Evolutionary conservation across 30 jellyfish, hydroid and myxozoan genomes (phyloP), one percentile per base, ranked within the genome.

Genomic region (Chrysaora quinquecirrha): DNA sequence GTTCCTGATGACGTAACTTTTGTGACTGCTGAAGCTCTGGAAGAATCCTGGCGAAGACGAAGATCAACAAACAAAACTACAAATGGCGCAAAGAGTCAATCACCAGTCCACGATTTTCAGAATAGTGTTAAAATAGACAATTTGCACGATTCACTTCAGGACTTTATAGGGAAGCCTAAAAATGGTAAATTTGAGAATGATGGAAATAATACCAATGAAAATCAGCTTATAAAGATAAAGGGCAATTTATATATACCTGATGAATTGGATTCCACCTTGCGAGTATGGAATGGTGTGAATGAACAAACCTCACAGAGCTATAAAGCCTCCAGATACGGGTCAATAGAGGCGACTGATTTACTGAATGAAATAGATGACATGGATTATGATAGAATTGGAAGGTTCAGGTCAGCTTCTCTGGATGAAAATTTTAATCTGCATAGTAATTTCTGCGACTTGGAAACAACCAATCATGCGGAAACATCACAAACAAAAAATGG

Each of bases 1-100:
- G n/a, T 43, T 28, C 84, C 84, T 16, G 92, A 82, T 69, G 75
- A 82, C 64, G 84, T 82, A 34, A 70, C 71, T 2, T 82, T 82
- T 82, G 92, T 82, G 24, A 82, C 92, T 7, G 92, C 34, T 7
- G 88, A 32, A 22, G 50, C 78, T 2, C 31, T 24, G 29, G 71
- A 62, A 33, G 31, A 60, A 18, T 16, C 68, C 27, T 52, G 68
- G 68, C 68, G 68, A 20, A 52, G 25, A 25, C 68, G 68, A 2
- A 52, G 68, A 38, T 14, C 14, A 14, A 6, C 6, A 14, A 3
- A 14, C 14, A 6, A 38, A 14, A 38, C 54, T 3, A n/a, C n/a
- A n/a, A n/a, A n/a, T n/a, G n/a, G n/a, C n/a, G n/a, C n/a, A n/a
- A n/a, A n/a, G n/a, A n/a, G n/a, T n/a, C n/a, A n/a, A n/a, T n/a